Percentiles rank a stretch among this genome's conserved stretches.
Evolutionary conservation across 2,888 invertebrate species (phyloP).

Genomic region (Drosophila austrosaltans): DNA sequence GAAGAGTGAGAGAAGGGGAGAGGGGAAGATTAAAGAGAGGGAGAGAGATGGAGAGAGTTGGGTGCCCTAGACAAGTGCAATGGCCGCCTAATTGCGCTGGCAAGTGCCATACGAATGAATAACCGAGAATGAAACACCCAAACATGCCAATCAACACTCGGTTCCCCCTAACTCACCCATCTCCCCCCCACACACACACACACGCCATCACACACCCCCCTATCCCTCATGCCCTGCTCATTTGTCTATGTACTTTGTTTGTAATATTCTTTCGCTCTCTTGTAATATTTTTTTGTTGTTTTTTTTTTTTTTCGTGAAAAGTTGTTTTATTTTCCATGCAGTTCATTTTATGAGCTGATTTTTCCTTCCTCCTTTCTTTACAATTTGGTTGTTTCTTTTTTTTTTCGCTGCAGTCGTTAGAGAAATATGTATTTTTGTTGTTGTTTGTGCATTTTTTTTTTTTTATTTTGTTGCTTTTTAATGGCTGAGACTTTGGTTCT

Average conservation of each 20-base stretch:
- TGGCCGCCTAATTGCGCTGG: constrained; percentile 75
- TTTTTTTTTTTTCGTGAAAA: constrained; percentile 57
- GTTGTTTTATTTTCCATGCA: constrained; percentile 35
- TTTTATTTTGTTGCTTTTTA: constrained; percentile 47
- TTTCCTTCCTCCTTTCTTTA: constrained; percentile 6
- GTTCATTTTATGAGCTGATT: constrained; percentile 27
- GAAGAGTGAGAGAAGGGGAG: background rate
- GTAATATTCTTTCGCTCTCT: constrained; percentile 38
- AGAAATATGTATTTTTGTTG: background rate
- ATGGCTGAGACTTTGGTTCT: constrained; percentile 50
- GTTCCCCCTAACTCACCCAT: too few relatives aligned
- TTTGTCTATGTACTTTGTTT: constrained; percentile 27
- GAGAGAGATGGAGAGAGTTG: background rate
- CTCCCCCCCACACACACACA: constrained; percentile 15
- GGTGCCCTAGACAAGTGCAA: constrained; percentile 61
- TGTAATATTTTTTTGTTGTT: background rate
- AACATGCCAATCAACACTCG: constrained; percentile 75
- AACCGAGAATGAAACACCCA: constrained; percentile 45
- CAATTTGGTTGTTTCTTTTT: constrained; percentile 8
- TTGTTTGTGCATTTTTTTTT: background rate
- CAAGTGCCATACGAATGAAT: constrained; percentile 59
- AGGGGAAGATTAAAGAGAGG: background rate
- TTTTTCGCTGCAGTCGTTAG: constrained; percentile 1
- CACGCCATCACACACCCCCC: constrained; percentile 3
- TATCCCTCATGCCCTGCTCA: constrained; percentile 3